Evolutionary conservation across 2,113 vertebrate species (phyloP).

Genomic region (Sapayoa aenigma): DNA sequence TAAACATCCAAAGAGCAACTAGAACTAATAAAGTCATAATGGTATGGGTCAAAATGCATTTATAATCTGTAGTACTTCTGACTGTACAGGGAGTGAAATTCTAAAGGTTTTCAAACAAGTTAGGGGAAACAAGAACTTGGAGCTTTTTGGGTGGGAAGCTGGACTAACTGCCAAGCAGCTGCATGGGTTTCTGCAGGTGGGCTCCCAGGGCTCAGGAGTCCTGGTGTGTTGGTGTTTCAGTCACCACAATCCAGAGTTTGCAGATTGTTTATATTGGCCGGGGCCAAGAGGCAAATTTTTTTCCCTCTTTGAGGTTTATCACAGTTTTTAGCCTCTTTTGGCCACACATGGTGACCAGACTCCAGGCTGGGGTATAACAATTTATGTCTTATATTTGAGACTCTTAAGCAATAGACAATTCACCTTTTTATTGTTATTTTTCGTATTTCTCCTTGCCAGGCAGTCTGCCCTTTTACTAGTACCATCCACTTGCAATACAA

Average conservation of each 20-base stretch:
- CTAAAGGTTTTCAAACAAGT: not conserved
- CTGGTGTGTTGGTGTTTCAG: not conserved
- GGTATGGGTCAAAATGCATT: not conserved
- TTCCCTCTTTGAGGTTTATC: not conserved
- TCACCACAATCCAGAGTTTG: not conserved
- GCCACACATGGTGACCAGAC: not conserved
- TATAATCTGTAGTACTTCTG: not conserved
- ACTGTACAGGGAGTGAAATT: not conserved
- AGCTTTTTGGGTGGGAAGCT: not conserved
- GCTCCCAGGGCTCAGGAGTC: not conserved
- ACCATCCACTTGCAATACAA: not conserved
- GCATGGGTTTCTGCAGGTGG: not conserved
- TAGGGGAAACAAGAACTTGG: not conserved
- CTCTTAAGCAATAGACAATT: not conserved
- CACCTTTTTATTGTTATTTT: not conserved
- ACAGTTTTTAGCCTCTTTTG: not conserved
- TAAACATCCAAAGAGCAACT: not conserved
- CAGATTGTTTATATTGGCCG: not conserved
- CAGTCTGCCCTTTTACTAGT: not conserved
- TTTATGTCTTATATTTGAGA: not conserved
- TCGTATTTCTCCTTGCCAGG: not conserved
- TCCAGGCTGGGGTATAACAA: not conserved
- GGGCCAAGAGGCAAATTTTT: not conserved
- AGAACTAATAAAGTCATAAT: not conserved
- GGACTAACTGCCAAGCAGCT: not conserved